Percentiles rank a stretch among this genome's conserved stretches.
Conservation (phyloP, 2,797 vertebrate species). For the Choloepus didactylus region DNA sequence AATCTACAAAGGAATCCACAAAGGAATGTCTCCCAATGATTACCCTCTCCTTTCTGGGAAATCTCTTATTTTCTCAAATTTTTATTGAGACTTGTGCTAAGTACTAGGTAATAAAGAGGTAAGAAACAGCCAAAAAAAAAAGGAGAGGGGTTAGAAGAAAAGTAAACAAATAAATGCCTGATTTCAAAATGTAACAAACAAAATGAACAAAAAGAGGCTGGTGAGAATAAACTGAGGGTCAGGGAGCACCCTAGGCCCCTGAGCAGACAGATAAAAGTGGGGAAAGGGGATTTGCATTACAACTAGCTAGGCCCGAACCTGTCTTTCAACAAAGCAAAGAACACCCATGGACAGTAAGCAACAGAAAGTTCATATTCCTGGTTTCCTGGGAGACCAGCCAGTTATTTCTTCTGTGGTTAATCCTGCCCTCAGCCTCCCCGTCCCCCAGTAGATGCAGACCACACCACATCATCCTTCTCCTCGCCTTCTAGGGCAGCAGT, state of each 20-base stretch:
- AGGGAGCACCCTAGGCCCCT: background rate
- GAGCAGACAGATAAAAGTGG: background rate
- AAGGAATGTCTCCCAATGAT: background rate
- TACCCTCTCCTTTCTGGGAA: background rate
- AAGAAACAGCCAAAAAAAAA: no score
- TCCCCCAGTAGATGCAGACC: fast-evolving
- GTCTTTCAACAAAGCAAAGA: background rate
- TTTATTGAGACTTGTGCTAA: background rate
- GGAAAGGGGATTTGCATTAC: background rate
- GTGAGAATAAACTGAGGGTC: background rate
- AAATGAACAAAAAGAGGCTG: background rate
- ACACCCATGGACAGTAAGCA: background rate
- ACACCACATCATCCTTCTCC: background rate
- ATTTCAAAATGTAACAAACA: background rate
- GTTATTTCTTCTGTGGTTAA: no score
- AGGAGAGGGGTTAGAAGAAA: background rate
- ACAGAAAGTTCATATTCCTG: background rate
- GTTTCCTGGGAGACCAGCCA: background rate
- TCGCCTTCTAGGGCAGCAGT: background rate
- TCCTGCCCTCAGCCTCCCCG: background rate
- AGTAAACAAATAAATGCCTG: background rate
- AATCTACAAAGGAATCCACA: background rate
- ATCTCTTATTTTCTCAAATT: background rate
- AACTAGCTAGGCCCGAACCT: background rate
- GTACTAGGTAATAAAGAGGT: background rate